Base-by-base conservation (phyloP, 2,113 vertebrate genomes). In the Panthera leo region DNA sequence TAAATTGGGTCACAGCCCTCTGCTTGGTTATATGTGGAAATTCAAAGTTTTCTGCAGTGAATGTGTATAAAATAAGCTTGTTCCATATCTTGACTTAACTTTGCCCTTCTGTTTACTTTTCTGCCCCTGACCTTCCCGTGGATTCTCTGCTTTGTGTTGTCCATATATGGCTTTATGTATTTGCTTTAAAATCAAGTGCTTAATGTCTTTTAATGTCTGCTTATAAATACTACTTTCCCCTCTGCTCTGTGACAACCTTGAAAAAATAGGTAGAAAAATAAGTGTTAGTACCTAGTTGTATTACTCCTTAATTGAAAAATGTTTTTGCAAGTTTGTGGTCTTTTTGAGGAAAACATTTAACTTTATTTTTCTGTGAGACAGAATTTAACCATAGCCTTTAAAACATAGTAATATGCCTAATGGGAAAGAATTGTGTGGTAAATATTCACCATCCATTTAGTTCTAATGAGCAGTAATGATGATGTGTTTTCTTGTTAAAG, bases 401-500 rank as follows among this genome's bases (percentile, higher is more conserved):
- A 93, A 94, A 61, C 23, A 71, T 36, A 86, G 21, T 93, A 51
- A 61, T 92, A 73, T 34, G 16, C 73, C 76, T 96, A 97, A 76
- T 90, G 95, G 87, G 58, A 79, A 92, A 51, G 68, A 88, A 76
- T 58, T 19, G 1, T 85, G 45, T 94, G 19, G 86, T 89, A 96
- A 86, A 93, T 67, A 79, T 5, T 88, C 84, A 7, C 79, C 29
- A 53, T 88, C 88, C 94, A 1, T 63, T 93, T 71, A 87, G 70
- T 63, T 92, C 92, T 97, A 58, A 96, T 71, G 90, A 91, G 89
- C 6, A 82, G 42, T 83, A 94, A 92, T 58, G 91, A 92, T 93
- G 13, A 79, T 92, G 93, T 55, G 31, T 97, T 97, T 96, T 96
- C 97, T 97, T 94, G 36, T 98, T 95, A 97, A 93, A 85, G 86